Percentiles rank a stretch among this genome's conserved stretches.
phyloP scores from a whole-genome alignment of 2,113 vertebrate genomes.

The Trogon melanurus region DNA sequence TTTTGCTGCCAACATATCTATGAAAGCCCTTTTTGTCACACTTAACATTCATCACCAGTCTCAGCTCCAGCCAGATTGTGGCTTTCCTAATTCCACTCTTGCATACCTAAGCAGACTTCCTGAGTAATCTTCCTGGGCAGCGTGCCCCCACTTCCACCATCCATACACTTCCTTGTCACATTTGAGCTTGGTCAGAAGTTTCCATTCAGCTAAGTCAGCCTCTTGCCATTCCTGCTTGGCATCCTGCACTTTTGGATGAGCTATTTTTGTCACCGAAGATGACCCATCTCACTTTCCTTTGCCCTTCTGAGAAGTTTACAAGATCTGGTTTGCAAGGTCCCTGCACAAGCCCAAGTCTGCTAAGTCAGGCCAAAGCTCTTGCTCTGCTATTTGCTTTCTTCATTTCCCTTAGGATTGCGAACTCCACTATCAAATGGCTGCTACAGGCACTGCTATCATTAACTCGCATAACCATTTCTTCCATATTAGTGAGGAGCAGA shows the following conservation, averaged over 20 bases:
- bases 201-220: background rate
- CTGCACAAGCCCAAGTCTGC: background rate
- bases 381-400: background rate
- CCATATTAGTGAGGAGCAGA: background rate
- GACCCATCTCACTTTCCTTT: background rate
- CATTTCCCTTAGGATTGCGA: background rate
- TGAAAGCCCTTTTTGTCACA: background rate
- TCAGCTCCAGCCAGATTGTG: background rate
- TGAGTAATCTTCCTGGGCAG: background rate
- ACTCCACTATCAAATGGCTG: background rate
- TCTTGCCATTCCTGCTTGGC: background rate
- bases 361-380: background rate
- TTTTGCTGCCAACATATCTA: background rate
- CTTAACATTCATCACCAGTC: background rate
- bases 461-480: background rate
- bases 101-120: background rate
- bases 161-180: background rate
- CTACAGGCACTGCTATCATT: background rate
- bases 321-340: background rate
- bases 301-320: background rate
- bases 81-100: background rate
- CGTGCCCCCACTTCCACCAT: background rate
- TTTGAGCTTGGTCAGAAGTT: background rate
- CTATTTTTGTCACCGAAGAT: background rate
- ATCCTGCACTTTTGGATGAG: background rate